Percentiles rank a stretch among this genome's conserved stretches.
Conservation (phyloP, 2,888 invertebrate species). For the Andrena bicolor region DNA sequence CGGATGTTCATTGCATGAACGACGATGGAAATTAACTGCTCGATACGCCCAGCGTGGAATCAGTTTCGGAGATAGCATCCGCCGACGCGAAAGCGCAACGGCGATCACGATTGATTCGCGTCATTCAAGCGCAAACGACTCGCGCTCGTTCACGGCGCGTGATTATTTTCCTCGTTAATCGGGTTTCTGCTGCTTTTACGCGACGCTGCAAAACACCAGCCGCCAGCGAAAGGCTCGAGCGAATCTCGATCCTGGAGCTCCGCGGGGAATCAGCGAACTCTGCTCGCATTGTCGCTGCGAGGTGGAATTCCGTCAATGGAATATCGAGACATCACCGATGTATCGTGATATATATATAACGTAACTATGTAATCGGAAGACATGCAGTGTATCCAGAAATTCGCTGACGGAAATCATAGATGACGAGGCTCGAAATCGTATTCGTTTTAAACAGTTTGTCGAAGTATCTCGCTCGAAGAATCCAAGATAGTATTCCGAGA, state of each 20-base stretch:
- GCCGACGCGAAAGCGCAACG: background rate
- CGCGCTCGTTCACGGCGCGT: slow-evolving; percentile 22
- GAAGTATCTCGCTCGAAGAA: background rate
- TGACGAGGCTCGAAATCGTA: slow-evolving; percentile 6
- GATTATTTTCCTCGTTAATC: slow-evolving; percentile 37
- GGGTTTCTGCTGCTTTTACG: background rate
- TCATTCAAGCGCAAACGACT: slow-evolving; percentile 27
- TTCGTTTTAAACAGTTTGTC: slow-evolving; percentile 13
- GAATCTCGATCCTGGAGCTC: background rate
- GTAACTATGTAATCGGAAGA: background rate
- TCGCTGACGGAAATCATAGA: background rate
- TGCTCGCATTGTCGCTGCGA: background rate
- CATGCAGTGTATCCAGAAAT: background rate
- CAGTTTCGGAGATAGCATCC: slow-evolving; percentile 15
- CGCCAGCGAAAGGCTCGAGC: background rate
- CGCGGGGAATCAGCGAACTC: background rate
- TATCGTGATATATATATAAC: background rate
- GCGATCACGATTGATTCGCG: slow-evolving; percentile 18
- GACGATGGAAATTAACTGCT: background rate
- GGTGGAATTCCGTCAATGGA: background rate
- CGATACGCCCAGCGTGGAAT: slow-evolving; percentile 11
- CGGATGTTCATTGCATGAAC: background rate
- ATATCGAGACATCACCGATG: background rate
- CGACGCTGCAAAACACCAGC: slow-evolving; percentile 15
- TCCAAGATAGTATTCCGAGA: background rate